Evolutionary conservation across 2,888 invertebrate species (phyloP).

Genomic region (Craniophora ligustri): DNA sequence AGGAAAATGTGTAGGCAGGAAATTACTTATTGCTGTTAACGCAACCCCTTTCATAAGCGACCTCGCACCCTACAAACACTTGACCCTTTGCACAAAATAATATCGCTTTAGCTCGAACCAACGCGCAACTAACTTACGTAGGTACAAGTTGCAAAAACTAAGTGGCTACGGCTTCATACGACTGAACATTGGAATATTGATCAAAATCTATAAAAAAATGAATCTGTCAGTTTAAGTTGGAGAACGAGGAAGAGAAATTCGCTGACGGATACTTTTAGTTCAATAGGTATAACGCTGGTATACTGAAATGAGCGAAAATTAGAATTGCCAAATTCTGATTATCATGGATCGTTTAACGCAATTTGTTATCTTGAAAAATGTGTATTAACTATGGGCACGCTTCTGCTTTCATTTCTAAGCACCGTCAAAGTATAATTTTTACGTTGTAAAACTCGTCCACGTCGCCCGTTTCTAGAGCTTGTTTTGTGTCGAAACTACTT

Average conservation of each 20-base stretch:
- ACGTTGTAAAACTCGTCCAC: background rate
- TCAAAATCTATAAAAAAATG: no score
- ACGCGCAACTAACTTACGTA: slow-evolving; percentile 46
- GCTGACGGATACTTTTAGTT: no score
- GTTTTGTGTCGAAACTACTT: background rate
- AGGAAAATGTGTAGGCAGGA: slow-evolving; percentile 58
- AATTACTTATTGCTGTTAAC: slow-evolving; percentile 66
- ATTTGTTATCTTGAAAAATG: background rate
- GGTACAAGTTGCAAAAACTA: slow-evolving; percentile 44
- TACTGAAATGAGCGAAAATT: no score
- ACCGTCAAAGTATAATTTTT: background rate
- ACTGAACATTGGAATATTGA: no score
- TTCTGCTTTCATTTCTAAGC: no score
- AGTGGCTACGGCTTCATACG: no score
- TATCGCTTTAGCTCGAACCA: slow-evolving; percentile 56
- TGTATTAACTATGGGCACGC: no score
- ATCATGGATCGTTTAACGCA: no score
- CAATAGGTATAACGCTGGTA: no score
- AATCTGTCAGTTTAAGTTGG: no score
- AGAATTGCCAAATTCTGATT: no score
- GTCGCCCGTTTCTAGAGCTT: background rate
- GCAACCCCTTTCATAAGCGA: slow-evolving; percentile 62
- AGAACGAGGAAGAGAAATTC: no score
- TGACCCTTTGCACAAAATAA: slow-evolving; percentile 66
- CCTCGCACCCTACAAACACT: slow-evolving; percentile 53